phyloP scores from a whole-genome alignment of 2,797 vertebrate genomes.

The Sebastes elongatus region DNA sequence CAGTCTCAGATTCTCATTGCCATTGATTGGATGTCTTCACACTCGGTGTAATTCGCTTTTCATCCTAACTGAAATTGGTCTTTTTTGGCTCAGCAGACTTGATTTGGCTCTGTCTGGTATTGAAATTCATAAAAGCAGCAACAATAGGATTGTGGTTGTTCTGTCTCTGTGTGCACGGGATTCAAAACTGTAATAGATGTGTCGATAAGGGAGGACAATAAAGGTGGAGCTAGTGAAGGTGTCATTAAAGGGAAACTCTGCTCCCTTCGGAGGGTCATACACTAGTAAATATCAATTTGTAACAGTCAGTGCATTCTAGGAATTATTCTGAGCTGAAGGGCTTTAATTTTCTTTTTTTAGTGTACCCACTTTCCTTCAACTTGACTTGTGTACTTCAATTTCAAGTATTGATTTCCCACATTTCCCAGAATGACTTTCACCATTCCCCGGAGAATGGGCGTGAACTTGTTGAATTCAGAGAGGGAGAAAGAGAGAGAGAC shows the following conservation, averaged over 20 bases:
- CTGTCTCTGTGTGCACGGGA: slow-evolving; percentile 30
- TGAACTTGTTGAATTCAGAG: slow-evolving; percentile 42
- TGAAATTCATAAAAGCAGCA: slow-evolving; percentile 44
- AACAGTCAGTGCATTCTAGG: slow-evolving; percentile 11
- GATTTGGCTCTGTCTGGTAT: slow-evolving; percentile 29
- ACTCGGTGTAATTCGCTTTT: slow-evolving; percentile 33
- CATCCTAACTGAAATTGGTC: slow-evolving; percentile 17
- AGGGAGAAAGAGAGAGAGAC: background rate
- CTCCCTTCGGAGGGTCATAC: background rate
- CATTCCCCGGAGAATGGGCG: slow-evolving; percentile 15
- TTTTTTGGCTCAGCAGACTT: slow-evolving; percentile 22
- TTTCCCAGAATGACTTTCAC: slow-evolving; percentile 58
- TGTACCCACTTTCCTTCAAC: slow-evolving; percentile 33
- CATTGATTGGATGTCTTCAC: slow-evolving; percentile 47
- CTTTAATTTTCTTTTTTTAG: slow-evolving; percentile 54
- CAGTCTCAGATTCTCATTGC: slow-evolving; percentile 1
- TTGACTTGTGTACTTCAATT: slow-evolving; percentile 56
- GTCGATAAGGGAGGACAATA: slow-evolving; percentile 29
- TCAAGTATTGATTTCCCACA: slow-evolving; percentile 62
- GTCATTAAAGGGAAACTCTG: background rate
- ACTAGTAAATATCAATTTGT: slow-evolving; percentile 31
- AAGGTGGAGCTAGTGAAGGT: background rate
- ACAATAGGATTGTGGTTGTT: slow-evolving; percentile 43
- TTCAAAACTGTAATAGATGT: slow-evolving; percentile 18
- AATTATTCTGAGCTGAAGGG: slow-evolving; percentile 51